Percentiles rank a stretch among this genome's conserved stretches.
Conservation (phyloP, 1,140 invertebrate genomes). For the Trichoplusia ni region DNA sequence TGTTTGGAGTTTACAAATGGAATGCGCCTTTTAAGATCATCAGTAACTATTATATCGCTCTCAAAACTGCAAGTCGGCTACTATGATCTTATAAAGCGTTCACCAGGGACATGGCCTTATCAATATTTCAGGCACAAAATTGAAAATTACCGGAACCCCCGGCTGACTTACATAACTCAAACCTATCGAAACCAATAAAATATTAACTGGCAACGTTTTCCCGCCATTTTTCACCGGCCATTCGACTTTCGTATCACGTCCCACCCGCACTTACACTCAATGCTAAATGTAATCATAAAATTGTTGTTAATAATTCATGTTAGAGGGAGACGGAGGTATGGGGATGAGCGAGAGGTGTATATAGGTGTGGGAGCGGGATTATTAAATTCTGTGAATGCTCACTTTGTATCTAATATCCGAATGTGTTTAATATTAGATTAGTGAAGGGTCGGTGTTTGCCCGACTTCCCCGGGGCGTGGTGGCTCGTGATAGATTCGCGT, state of each 20-base stretch:
- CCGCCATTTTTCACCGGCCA: conserved; percentile 69
- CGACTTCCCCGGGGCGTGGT: conserved; percentile 55
- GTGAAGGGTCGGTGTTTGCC: conserved; percentile 48
- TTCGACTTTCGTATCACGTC: conserved; percentile 70
- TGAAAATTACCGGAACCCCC: conserved; percentile 70
- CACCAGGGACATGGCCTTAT: conserved; percentile 50
- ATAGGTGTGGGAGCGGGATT: conserved; percentile 62
- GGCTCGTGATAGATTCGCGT: conserved; percentile 58
- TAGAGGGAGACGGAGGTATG: conserved; percentile 41
- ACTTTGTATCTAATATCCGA: conserved; percentile 80
- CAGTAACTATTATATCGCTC: background rate
- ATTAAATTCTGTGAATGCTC: conserved; percentile 80
- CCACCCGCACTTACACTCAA: conserved; percentile 63
- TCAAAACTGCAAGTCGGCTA: conserved; percentile 17
- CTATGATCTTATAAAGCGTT: conserved; percentile 40
- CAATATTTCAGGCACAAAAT: conserved; percentile 77
- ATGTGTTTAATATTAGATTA: conserved; percentile 81
- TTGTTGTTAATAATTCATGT: conserved; percentile 79
- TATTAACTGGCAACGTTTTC: conserved; percentile 74
- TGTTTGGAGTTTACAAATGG: background rate
- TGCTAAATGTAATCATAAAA: conserved; percentile 80
- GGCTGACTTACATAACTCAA: conserved; percentile 68
- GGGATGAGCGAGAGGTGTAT: conserved; percentile 37
- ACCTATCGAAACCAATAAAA: conserved; percentile 77
- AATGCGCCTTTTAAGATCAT: background rate